Base-by-base conservation (phyloP, 1,140 invertebrate species). In the honey bee (Apis mellifera) region DNA sequence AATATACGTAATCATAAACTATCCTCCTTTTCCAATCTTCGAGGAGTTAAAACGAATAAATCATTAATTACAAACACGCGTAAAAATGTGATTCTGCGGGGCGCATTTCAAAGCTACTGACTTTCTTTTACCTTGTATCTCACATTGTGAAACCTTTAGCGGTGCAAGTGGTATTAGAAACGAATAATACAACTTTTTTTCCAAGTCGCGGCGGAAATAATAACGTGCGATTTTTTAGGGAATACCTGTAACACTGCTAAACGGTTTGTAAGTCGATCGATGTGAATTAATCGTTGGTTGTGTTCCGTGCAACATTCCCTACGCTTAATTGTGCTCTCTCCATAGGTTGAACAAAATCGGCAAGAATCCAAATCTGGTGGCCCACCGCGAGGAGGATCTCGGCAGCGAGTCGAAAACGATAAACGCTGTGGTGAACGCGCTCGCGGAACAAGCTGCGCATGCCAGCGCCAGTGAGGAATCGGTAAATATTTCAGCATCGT, bases 351-450 rank as follows among this genome's bases (percentile, higher is more conserved):
- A 99, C 94, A 99, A 99, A 95, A 99, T 99, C 92, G 99, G 99
- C 72, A 99, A 99, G 95, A 99, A 99, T 95, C 98, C 98, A 68
- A 99, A 98, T 92, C 96, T 99, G 88, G 98, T 99, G 84, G 97
- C 97, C 83, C 98, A 98, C 91, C 95, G 98, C 74, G 98, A 98
- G 92, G 97, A 98, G 93, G 97, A 97, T 93, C 95, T 97, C 89
- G 97, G 96, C 90, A 97, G 96, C 94, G 97, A 98, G 93, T 97
- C 97, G 91, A 98, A 98, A 94, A 97, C 97, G 66, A 98, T 98
- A 90, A 98, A 97, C 90, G 97, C 97, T 52, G 97, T 98, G 83
- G 97, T 98, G 78, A 98, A 97, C 93, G 97, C 97, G 42, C 95
- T 98, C 82, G 97, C 97, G 59, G 97, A 97, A 78, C 97, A 98